A percentile compares a stretch with the other conserved stretches of the same genome.
phyloP scores from a whole-genome alignment of 2,888 invertebrate species.

The Tachina lurida region DNA sequence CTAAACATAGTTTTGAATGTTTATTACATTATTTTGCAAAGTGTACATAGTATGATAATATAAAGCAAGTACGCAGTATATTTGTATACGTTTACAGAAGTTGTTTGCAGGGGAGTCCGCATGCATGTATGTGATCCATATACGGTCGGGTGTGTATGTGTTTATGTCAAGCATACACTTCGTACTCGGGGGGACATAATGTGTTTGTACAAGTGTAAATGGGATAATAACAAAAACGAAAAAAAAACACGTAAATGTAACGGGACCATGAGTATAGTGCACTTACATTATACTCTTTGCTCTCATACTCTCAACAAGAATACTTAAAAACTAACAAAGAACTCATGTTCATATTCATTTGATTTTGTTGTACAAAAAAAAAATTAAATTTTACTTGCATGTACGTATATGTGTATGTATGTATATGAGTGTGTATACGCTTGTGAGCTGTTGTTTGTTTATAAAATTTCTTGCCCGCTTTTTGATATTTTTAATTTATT shows the following conservation, averaged over 20 bases:
- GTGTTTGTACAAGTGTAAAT: conserved; percentile 6
- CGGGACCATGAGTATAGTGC: conserved; percentile 3
- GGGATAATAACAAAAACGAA: conserved; percentile 1
- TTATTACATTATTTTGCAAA: not conserved
- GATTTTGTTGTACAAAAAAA: conserved; percentile 27
- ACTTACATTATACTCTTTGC: conserved; percentile 3
- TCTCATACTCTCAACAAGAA: conserved; percentile 31
- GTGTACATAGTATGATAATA: not conserved
- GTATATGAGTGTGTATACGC: not conserved
- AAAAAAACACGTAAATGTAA: conserved; percentile 10
- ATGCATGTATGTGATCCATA: not conserved
- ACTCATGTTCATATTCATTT: conserved; percentile 56
- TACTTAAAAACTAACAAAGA: conserved; percentile 43
- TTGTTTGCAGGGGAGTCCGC: not conserved
- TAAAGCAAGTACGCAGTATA: not conserved
- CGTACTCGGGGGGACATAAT: conserved; percentile 51
- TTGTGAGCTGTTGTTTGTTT: not conserved
- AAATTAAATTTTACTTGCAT: not conserved
- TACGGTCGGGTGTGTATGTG: not conserved
- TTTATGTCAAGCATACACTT: conserved; percentile 22
- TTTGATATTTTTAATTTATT: conserved; percentile 48
- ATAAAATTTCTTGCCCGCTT: conserved; percentile 32
- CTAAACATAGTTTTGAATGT: not conserved
- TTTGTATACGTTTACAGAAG: not conserved
- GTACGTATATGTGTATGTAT: not conserved